Base-by-base conservation (phyloP, 2,888 invertebrate genomes). In the Iphiclides podalirius region DNA sequence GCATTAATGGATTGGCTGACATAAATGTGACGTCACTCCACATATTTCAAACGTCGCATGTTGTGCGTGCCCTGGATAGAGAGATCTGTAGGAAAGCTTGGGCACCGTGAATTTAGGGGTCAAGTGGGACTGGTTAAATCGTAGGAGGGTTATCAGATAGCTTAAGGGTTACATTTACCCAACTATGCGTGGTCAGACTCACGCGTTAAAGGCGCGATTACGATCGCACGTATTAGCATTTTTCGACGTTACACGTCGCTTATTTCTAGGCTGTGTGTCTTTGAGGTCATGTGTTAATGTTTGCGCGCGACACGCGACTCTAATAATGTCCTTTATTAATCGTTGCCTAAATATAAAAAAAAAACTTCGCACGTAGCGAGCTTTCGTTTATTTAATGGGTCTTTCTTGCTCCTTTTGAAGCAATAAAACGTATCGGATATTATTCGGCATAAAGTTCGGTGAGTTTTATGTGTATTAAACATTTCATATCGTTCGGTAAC, bases 1-100 rank as follows among this genome's bases (percentile, higher is more conserved):
- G 66, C 75, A 80, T 80, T 85, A 87, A 87, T 85, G 85, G 86
- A 88, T 86, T 86, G 82, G 81, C 78, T 85, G 84, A 86, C 86
- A 86, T 83, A 84, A 86, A 84, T 75, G 85, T 87, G 85, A 85
- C 87, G 87, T 86, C 87, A 86, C 77, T 71, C 68, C 83, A 85
- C 82, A 85, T 85, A 84, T 86, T 86, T 86, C 81, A 81, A 73
- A 63, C 73, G 75, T 85, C 77, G 86, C 85, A 85, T 85, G 85
- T 73, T 69, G 56, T 44, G 42, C 35, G 33, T 52, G 53, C 42
- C 85, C 74, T 74, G 28, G 52, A 8, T 59, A 60, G n/a, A n/a
- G 15, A 34, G 79, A 68, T 44, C 74, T 59, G 4, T 47, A n/a
- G 42, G 47, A 38, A 42, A 53, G 14, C 37, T n/a, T n/a, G 23